Evolutionary conservation across 1,140 invertebrate genomes (phyloP).

Genomic region (Drosophila aff.): DNA sequence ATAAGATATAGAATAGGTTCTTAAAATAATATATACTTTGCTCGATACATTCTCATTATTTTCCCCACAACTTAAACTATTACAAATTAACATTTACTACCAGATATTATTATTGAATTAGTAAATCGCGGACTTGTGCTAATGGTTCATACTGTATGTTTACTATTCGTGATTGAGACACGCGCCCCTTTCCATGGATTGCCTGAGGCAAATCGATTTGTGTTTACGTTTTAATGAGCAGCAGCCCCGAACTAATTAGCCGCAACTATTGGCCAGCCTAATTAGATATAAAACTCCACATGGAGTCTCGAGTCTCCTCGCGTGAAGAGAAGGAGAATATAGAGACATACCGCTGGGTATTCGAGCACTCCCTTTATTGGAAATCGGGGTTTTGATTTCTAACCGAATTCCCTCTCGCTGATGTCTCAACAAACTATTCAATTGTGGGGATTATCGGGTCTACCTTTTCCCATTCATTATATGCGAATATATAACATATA

Average conservation of each 20-base stretch:
- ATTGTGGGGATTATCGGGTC: neutral
- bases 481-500: no score
- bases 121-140: neutral
- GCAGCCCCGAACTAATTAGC: constrained; percentile 64
- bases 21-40: neutral
- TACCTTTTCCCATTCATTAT: neutral
- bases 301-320: constrained; percentile 2
- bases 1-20: neutral
- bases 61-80: neutral
- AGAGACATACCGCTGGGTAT: neutral
- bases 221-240: constrained; percentile 57
- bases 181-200: constrained; percentile 37
- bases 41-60: neutral
- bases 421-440: neutral
- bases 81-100: neutral
- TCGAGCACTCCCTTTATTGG: neutral
- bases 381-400: neutral
- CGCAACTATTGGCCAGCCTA: constrained; percentile 60
- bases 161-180: constrained; percentile 52
- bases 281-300: constrained; percentile 54
- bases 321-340: neutral
- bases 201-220: constrained; percentile 63
- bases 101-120: neutral
- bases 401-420: neutral
- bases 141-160: constrained; percentile 21